A percentile compares a stretch with the other conserved stretches of the same genome.
Evolutionary conservation across 2,113 vertebrate genomes (phyloP).

Genomic region (Chaetorhynchus papuensis): DNA sequence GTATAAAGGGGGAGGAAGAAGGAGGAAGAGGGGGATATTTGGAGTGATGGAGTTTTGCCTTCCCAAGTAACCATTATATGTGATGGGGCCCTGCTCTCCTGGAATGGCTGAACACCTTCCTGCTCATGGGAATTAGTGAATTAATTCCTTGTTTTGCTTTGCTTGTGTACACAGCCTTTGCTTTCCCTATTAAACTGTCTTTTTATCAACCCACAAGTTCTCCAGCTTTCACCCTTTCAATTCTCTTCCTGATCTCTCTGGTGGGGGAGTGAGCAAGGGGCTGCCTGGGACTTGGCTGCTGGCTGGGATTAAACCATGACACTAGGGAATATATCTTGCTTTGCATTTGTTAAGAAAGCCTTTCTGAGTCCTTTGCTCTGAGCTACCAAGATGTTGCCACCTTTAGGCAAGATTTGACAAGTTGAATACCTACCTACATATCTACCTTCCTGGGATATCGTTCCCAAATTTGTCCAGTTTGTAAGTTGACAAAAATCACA

Average conservation of each 20-base stretch:
- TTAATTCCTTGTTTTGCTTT: neutral
- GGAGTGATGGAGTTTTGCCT: neutral
- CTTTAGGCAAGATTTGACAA: neutral
- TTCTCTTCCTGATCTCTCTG: neutral
- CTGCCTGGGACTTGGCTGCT: neutral
- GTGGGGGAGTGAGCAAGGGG: neutral
- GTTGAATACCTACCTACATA: neutral
- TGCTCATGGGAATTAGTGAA: neutral
- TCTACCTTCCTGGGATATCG: neutral
- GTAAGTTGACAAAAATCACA: neutral
- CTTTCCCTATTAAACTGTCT: neutral
- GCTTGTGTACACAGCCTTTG: neutral
- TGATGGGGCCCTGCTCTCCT: neutral
- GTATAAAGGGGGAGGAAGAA: neutral
- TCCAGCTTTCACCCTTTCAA: neutral
- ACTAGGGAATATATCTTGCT: neutral
- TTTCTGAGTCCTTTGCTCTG: neutral
- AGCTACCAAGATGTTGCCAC: neutral
- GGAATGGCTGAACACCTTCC: neutral
- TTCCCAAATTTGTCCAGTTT: neutral
- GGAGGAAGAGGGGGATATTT: neutral
- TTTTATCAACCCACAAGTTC: too few relatives aligned
- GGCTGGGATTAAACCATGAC: too few relatives aligned
- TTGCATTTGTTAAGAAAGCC: neutral
- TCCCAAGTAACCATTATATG: neutral